Evolutionary conservation across 2,113 vertebrate species (phyloP).

Genomic region (Urocitellus parryii): DNA sequence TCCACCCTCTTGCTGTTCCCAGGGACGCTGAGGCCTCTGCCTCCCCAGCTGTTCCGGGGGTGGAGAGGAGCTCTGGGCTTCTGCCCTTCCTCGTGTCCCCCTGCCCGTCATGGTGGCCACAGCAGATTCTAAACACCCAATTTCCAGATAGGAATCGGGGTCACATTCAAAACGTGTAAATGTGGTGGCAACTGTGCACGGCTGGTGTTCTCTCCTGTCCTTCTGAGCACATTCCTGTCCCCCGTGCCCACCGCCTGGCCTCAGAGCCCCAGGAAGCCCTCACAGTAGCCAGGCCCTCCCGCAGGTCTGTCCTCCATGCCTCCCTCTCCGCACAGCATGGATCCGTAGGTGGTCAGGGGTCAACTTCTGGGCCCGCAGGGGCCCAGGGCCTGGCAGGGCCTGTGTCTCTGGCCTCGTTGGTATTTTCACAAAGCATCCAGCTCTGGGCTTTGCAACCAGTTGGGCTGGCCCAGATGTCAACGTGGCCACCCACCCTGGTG

Average conservation of each 20-base stretch:
- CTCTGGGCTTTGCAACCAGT: not conserved
- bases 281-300: not conserved
- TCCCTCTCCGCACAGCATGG: not conserved
- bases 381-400: not conserved
- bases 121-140: not conserved
- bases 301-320: not conserved
- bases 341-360: too few relatives aligned
- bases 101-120: accelerated
- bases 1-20: not conserved
- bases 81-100: not conserved
- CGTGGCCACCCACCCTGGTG: not conserved
- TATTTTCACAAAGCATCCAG: not conserved
- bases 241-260: not conserved
- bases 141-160: not conserved
- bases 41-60: not conserved
- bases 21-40: not conserved
- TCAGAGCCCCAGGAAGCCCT: not conserved
- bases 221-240: not conserved
- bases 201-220: too few relatives aligned
- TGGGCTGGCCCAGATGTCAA: not conserved
- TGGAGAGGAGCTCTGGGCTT: not conserved
- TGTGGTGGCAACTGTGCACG: accelerated
- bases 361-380: not conserved
- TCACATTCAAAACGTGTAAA: accelerated
- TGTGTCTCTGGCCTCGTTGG: not conserved